A percentile compares a stretch with the other conserved stretches of the same genome.
Conservation (phyloP, 2,113 vertebrate genomes). For the Tringa solitaria region DNA sequence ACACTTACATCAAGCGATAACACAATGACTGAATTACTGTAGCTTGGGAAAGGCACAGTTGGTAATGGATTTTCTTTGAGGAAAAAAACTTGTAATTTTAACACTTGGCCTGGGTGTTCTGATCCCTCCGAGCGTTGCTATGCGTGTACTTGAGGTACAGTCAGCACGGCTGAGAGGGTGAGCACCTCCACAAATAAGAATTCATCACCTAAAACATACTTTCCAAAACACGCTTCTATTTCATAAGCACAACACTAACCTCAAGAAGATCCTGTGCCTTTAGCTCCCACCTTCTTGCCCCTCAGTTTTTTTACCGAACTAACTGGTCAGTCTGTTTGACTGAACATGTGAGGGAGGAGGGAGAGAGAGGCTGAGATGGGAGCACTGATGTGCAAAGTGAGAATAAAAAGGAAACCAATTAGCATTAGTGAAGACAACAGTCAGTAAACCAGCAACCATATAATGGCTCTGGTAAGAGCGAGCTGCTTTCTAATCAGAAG, state of each 20-base stretch:
- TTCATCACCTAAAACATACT: neutral
- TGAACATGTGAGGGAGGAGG: neutral
- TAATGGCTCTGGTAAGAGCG: neutral
- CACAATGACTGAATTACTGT: neutral
- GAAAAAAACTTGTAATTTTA: neutral
- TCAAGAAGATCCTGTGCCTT: neutral
- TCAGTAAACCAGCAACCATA: neutral
- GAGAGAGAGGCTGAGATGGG: neutral
- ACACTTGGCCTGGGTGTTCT: neutral
- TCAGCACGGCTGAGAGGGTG: neutral
- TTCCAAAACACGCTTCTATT: neutral
- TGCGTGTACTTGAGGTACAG: rapidly evolving
- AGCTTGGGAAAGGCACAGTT: neutral
- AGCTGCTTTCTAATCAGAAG: neutral
- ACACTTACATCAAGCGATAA: neutral
- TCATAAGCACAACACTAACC: neutral
- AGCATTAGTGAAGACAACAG: neutral
- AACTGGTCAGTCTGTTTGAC: neutral
- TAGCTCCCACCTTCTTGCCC: neutral
- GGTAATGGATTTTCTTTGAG: neutral
- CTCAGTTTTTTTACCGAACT: neutral
- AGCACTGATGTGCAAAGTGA: neutral
- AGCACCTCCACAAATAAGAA: neutral
- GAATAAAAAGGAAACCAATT: neutral
- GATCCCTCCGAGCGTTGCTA: neutral